A percentile compares a stretch with the other conserved stretches of the same genome.
Evolutionary conservation across 2,797 vertebrate species (phyloP).

Genomic region (Anguilla obscura): DNA sequence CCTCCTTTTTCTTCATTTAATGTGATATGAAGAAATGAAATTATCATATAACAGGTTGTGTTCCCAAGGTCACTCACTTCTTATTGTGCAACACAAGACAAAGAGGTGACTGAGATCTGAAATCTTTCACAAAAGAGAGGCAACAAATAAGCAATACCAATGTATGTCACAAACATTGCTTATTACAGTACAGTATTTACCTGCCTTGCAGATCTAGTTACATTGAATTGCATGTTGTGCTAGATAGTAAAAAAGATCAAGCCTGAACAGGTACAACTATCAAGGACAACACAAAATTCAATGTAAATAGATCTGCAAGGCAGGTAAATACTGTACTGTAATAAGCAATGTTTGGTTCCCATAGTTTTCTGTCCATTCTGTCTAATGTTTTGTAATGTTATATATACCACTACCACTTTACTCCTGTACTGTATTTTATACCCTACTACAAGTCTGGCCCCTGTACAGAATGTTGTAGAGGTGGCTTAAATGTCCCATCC

Average conservation of each 20-base stretch:
- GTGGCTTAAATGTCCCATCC: no score
- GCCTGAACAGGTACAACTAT: no score
- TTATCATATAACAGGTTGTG: background rate
- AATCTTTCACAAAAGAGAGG: background rate
- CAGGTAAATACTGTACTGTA: background rate
- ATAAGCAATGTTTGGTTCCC: background rate
- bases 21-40: conserved; percentile 3
- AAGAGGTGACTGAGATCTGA: conserved; percentile 10
- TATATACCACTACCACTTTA: no score
- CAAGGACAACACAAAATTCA: background rate
- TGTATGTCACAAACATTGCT: background rate
- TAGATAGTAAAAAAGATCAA: background rate
- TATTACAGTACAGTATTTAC: background rate
- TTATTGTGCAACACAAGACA: background rate
- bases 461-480: no score
- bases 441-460: no score
- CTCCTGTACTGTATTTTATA: no score
- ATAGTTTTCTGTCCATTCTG: no score
- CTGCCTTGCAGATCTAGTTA: background rate
- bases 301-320: background rate
- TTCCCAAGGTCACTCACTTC: conserved; percentile 4
- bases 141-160: background rate
- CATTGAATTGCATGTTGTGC: background rate
- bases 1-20: background rate
- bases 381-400: no score